Evolutionary conservation across 2,888 invertebrate genomes (phyloP).

Genomic region (Stictocephala bisonia): DNA sequence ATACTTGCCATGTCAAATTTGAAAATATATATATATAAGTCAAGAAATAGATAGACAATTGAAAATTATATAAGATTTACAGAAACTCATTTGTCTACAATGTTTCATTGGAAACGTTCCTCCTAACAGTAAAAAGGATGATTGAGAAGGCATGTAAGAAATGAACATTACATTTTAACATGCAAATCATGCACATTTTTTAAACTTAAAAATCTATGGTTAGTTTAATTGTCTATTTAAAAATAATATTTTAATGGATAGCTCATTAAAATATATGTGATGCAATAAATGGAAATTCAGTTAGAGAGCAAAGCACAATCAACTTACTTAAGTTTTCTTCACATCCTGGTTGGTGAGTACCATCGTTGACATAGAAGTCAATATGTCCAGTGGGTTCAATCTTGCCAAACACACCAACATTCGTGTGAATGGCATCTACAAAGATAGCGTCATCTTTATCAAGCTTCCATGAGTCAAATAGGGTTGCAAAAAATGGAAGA

Average conservation of each 20-base stretch:
- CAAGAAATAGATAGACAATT: too few relatives aligned
- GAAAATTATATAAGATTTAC: too few relatives aligned
- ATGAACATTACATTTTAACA: too few relatives aligned
- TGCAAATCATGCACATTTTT: too few relatives aligned
- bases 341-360: slow-evolving; percentile 76
- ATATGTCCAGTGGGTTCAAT: slow-evolving; percentile 75
- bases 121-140: too few relatives aligned
- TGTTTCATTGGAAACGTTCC: too few relatives aligned
- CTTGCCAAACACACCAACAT: slow-evolving; percentile 76
- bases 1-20: too few relatives aligned
- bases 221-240: not conserved
- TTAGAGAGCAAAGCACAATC: not conserved
- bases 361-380: slow-evolving; percentile 82
- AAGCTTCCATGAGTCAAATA: slow-evolving; percentile 68
- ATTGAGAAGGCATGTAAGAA: too few relatives aligned
- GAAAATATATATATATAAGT: too few relatives aligned
- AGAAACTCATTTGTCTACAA: too few relatives aligned
- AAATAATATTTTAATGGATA: not conserved
- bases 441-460: slow-evolving; percentile 74
- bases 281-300: not conserved
- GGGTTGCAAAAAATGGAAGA: slow-evolving; percentile 72
- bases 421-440: slow-evolving; percentile 79
- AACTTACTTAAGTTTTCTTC: slow-evolving; percentile 68
- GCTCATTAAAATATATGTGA: too few relatives aligned
- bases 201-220: too few relatives aligned